Base-by-base conservation (phyloP, 2,888 invertebrate genomes). In the Conistra vaccinii region DNA sequence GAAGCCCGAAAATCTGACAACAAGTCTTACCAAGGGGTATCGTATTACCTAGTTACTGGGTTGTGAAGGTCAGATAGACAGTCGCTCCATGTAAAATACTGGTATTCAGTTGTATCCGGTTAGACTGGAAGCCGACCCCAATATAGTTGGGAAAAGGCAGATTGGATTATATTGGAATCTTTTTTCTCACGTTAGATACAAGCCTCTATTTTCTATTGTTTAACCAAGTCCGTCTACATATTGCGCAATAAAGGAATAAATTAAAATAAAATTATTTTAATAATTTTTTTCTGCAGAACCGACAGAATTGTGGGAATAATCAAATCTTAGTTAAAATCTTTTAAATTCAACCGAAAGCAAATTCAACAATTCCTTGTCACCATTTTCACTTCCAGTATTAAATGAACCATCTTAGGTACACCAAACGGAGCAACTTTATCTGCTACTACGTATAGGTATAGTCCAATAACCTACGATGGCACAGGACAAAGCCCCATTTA, bases 401-500 rank as follows among this genome's bases (percentile, higher is more conserved):
- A 57, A 26, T 53, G 10, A 57, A 29, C 32, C 17, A 68, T 53
- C 62, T 66, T 51, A n/a, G n/a, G n/a, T n/a, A 62, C 32, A 73
- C 29, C n/a, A 51, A 78, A 65, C 67, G 10, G 39, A 35, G 45
- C 42, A 32, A 60, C 62, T 80, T 62, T 71, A 61, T 53, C 67
- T 32, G 4, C 1, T 17, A 7, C 35, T 29, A 48, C 48, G 29
- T 23, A 62, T 10, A 62, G 61, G 57, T 78, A 81, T 70, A 29
- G 60, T 66, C 76, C 83, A 75, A 83, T 83, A 83, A 76, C 85
- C 77, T 69, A 73, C 70, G 80, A 78, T 69, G 73, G 77, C 45
- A 65, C 76, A 75, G 73, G 75, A 85, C 87, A 89, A 87, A 90
- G 89, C 82, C 81, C 85, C 84, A 86, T 87, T 89, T 88, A 87